A percentile compares a stretch with the other conserved stretches of the same genome.
These are phyloP conservation scores for Procavia capensis DNA, from an alignment of 2,113 vertebrate species.

Conservation along the genomic window DNA sequence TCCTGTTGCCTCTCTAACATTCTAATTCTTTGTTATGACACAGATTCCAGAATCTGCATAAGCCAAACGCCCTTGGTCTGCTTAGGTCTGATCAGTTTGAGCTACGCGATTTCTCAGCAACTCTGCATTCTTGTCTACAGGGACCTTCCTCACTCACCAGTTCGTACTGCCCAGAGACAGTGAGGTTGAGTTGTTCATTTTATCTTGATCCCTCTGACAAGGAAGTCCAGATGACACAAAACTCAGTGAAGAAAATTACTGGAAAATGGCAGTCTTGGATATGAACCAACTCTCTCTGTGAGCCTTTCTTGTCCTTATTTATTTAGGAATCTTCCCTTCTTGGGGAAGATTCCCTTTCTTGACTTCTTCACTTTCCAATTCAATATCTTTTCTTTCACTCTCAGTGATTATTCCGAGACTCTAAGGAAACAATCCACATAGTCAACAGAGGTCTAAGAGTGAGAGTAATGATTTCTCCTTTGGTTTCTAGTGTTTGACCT, in stretches of 20 bases:
- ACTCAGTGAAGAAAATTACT: background rate
- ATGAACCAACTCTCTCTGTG: conserved; percentile 4
- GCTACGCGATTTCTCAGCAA: background rate
- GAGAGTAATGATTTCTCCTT: background rate
- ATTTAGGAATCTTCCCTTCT: background rate
- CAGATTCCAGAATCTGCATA: conserved; percentile 69
- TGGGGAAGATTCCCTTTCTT: background rate
- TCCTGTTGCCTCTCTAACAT: background rate
- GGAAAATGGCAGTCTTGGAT: conserved; percentile 69
- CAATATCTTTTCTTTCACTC: background rate
- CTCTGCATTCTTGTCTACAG: background rate
- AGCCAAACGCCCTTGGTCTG: background rate
- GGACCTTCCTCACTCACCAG: background rate
- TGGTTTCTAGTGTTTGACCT: background rate
- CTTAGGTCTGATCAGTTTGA: conserved; percentile 35
- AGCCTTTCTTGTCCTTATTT: background rate
- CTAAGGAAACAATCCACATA: background rate
- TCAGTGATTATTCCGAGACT: background rate
- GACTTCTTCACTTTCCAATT: background rate
- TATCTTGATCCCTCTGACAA: conserved; percentile 12
- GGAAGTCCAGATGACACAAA: conserved; percentile 61
- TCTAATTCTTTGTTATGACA: conserved; percentile 72
- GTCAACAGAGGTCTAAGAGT: background rate
- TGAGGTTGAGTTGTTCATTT: conserved; percentile 24
- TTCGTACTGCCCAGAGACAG: background rate